A percentile compares a stretch with the other conserved stretches of the same genome.
Conservation (phyloP, 2,113 vertebrate genomes). For the Serinus canaria region DNA sequence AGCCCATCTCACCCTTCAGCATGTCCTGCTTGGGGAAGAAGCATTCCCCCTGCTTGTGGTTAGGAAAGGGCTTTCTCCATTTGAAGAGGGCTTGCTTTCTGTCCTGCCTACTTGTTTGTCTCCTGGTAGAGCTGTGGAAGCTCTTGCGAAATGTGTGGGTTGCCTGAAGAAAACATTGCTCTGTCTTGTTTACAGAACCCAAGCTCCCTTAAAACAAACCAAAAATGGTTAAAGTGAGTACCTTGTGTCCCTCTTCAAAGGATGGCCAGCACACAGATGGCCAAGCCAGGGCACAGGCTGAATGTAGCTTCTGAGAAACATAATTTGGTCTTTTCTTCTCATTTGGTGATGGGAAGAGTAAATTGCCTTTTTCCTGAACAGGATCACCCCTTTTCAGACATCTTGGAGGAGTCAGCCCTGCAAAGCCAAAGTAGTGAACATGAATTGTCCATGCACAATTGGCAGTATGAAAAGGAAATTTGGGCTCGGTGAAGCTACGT, state of each 20-base stretch:
- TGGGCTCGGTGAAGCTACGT: not conserved
- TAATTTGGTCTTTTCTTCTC: not conserved
- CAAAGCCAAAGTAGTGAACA: not conserved
- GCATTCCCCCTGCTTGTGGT: not conserved
- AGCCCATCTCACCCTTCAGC: not conserved
- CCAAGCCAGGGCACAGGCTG: not conserved
- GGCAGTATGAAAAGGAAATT: not conserved
- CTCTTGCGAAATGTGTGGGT: constrained; percentile 11
- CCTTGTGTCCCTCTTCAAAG: not conserved
- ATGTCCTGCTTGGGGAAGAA: not conserved
- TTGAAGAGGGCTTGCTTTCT: not conserved
- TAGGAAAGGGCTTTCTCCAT: not conserved
- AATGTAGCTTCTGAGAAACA: not conserved
- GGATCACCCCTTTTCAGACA: not conserved
- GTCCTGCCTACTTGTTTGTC: not conserved
- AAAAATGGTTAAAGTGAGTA: not conserved
- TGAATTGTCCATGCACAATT: not conserved
- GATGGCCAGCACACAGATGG: not conserved
- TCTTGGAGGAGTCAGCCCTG: not conserved
- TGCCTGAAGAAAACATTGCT: constrained; percentile 17
- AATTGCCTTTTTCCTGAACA: not conserved
- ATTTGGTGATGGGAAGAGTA: not conserved
- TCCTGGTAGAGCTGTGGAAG: not conserved
- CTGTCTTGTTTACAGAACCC: constrained; percentile 23
- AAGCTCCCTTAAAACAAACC: not conserved